These are phyloP conservation scores for Columba guinea DNA, from an alignment of 2,797 vertebrate species.

Conservation along the genomic window DNA sequence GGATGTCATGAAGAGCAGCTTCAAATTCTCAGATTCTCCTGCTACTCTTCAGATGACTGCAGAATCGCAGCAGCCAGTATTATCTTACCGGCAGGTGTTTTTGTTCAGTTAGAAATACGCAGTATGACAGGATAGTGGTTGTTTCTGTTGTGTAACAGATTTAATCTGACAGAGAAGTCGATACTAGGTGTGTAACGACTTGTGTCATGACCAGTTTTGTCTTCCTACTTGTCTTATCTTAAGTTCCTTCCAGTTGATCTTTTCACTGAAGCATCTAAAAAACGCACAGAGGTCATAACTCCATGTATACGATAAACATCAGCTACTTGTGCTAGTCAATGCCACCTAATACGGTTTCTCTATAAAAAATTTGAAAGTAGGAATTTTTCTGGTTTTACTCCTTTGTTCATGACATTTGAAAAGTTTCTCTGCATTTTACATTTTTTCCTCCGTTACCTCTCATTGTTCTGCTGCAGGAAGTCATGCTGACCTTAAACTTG, in stretches of 20 bases:
- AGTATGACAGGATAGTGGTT: not conserved
- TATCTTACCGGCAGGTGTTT: not conserved
- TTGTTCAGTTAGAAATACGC: not conserved
- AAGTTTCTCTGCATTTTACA: not conserved
- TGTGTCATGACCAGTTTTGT: not conserved
- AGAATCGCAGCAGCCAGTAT: not conserved
- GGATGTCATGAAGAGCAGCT: not conserved
- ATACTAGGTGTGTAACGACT: not conserved
- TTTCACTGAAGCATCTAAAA: not conserved
- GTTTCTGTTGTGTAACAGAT: not conserved
- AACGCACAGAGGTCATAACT: not conserved
- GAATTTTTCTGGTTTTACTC: not conserved
- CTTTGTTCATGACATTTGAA: not conserved
- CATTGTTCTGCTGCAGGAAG: not conserved
- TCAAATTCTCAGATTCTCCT: not conserved
- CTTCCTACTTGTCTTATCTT: not conserved
- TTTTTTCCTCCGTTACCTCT: not conserved
- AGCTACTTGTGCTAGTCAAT: not conserved
- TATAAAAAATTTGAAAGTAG: not conserved
- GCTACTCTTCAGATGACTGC: not conserved
- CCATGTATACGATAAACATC: not conserved
- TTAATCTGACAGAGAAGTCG: not conserved
- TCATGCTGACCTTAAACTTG: not conserved
- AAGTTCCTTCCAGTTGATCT: not conserved
- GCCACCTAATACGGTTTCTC: not conserved